These are phyloP conservation scores for Gadopsis bispinosus DNA, from an alignment of 2,797 vertebrate genomes.

Conservation along the genomic window DNA sequence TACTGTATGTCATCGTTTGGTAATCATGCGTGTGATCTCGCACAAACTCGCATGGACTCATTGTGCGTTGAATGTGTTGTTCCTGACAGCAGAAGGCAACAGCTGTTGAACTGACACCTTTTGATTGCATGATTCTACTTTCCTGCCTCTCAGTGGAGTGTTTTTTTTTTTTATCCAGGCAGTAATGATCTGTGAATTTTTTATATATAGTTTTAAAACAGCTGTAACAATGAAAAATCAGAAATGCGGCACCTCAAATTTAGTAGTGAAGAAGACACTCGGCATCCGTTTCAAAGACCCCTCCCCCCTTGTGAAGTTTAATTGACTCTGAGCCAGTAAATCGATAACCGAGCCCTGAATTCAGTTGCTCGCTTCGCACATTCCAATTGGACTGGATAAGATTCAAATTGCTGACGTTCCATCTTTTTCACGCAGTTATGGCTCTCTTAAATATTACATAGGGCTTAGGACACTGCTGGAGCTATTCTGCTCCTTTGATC, in stretches of 20 bases:
- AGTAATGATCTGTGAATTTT: not conserved
- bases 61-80: conserved; percentile 14
- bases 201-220: not conserved
- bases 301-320: conserved; percentile 62
- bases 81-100: not conserved
- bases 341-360: conserved; percentile 53
- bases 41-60: not conserved
- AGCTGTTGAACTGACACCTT: conserved; percentile 1
- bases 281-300: conserved; percentile 31
- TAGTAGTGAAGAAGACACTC: conserved; percentile 6
- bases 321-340: conserved; percentile 68
- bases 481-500: conserved; percentile 64
- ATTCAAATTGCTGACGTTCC: conserved; percentile 67
- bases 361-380: conserved; percentile 25
- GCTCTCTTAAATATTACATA: conserved; percentile 66
- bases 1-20: not conserved
- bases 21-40: conserved; percentile 12
- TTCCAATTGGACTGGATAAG: conserved; percentile 52
- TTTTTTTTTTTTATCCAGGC: not conserved
- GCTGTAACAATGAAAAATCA: conserved; percentile 13
- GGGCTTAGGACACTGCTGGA: conserved; percentile 39
- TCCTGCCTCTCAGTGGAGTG: not conserved
- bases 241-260: conserved; percentile 10
- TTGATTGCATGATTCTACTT: not conserved
- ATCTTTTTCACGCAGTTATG: conserved; percentile 48